Conservation (phyloP, 2,888 invertebrate species). For the Lithophane socia region DNA sequence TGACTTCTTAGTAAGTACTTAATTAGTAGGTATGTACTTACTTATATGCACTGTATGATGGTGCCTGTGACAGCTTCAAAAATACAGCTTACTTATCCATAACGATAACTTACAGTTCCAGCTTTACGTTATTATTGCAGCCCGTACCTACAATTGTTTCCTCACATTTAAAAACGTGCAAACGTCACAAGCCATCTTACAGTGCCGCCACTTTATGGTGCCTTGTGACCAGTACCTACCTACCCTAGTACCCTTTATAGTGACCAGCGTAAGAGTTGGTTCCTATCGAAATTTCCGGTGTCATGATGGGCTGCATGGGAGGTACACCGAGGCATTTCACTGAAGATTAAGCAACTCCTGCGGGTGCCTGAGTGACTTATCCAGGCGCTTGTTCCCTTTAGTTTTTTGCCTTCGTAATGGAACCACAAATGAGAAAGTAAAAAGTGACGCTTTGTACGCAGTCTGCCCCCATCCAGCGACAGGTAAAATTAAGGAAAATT, state of each 20-base stretch:
- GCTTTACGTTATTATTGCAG: background rate
- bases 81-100: background rate
- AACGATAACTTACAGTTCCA: background rate
- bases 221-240: background rate
- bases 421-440: background rate
- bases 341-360: background rate
- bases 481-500: background rate
- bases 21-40: background rate
- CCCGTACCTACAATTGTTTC: background rate
- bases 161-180: background rate
- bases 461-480: too few relatives aligned
- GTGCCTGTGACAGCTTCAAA: background rate
- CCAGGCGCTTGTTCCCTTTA: background rate
- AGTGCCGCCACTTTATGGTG: background rate
- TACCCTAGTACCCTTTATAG: too few relatives aligned
- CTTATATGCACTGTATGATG: background rate
- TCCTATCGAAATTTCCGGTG: background rate
- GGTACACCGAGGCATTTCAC: background rate
- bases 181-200: background rate
- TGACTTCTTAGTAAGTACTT: too few relatives aligned
- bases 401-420: background rate
- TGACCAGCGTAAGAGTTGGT: background rate
- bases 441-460: background rate
- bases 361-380: background rate
- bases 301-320: background rate